A percentile compares a stretch with the other conserved stretches of the same genome.
These are phyloP conservation scores for Pycnomerus fuliginosus DNA, from an alignment of 2,888 invertebrate species.

Conservation along the genomic window DNA sequence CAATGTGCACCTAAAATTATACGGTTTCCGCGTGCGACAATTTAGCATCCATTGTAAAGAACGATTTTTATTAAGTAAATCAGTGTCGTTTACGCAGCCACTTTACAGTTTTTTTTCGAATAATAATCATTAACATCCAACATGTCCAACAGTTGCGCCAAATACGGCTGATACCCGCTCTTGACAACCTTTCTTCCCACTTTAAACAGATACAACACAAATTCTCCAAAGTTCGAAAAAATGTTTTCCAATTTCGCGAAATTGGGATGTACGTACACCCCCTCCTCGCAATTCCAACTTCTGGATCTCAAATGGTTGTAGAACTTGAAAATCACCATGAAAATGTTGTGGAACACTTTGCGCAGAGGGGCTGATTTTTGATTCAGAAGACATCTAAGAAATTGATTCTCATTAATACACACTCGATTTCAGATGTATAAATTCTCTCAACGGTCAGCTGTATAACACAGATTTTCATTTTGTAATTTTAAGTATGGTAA, in stretches of 20 bases:
- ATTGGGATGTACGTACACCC: slow-evolving; percentile 60
- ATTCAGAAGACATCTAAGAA: slow-evolving; percentile 67
- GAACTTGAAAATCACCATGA: slow-evolving; percentile 70
- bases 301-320: slow-evolving; percentile 62
- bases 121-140: slow-evolving; percentile 66
- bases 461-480: no score
- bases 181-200: slow-evolving; percentile 63
- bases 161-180: slow-evolving; percentile 67
- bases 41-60: no score
- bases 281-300: slow-evolving; percentile 58
- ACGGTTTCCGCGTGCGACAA: no score
- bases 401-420: no score
- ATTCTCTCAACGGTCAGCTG: no score
- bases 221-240: slow-evolving; percentile 57
- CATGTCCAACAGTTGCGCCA: slow-evolving; percentile 65
- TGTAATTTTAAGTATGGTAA: no score
- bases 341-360: slow-evolving; percentile 69
- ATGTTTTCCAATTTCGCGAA: slow-evolving; percentile 58
- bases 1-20: no score
- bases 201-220: slow-evolving; percentile 64
- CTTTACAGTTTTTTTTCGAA: slow-evolving; percentile 8
- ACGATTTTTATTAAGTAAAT: no score
- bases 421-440: no score
- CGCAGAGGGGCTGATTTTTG: slow-evolving; percentile 68
- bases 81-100: no score